Evolutionary conservation across 2,797 vertebrate genomes (phyloP).

Genomic region (Acanthurus lineatus): DNA sequence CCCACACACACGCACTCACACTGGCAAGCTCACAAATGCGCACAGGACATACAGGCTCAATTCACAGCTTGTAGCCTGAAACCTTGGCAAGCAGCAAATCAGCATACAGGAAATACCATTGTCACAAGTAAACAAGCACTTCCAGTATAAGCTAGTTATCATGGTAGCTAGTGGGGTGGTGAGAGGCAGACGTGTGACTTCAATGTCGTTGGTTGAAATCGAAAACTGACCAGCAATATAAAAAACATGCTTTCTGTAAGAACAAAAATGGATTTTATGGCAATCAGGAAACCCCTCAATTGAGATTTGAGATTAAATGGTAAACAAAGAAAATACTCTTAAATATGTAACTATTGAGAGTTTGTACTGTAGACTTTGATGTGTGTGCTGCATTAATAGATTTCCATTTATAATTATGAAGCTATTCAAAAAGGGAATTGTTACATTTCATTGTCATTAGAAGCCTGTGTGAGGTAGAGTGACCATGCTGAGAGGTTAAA

Average conservation of each 20-base stretch:
- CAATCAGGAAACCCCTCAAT: too few relatives aligned
- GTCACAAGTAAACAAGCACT: slow-evolving; percentile 71
- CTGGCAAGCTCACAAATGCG: too few relatives aligned
- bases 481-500: slow-evolving; percentile 57
- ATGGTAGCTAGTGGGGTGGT: slow-evolving; percentile 4
- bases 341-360: background rate
- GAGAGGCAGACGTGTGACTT: slow-evolving; percentile 20
- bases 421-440: slow-evolving; percentile 12
- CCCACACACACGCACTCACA: too few relatives aligned
- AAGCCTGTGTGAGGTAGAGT: slow-evolving; percentile 31
- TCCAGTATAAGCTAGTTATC: slow-evolving; percentile 49
- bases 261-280: too few relatives aligned
- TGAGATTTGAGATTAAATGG: background rate
- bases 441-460: slow-evolving; percentile 31
- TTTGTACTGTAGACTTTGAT: background rate
- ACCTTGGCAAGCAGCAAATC: slow-evolving; percentile 34
- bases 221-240: background rate
- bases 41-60: background rate
- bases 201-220: background rate
- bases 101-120: slow-evolving; percentile 74
- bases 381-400: background rate
- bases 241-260: background rate
- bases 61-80: slow-evolving; percentile 33
- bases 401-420: background rate
- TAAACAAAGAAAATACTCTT: background rate